Percentiles rank a stretch among this genome's conserved stretches.
Conservation (phyloP, 1,140 invertebrate genomes). For the Pseudomyrmex pallidus region DNA sequence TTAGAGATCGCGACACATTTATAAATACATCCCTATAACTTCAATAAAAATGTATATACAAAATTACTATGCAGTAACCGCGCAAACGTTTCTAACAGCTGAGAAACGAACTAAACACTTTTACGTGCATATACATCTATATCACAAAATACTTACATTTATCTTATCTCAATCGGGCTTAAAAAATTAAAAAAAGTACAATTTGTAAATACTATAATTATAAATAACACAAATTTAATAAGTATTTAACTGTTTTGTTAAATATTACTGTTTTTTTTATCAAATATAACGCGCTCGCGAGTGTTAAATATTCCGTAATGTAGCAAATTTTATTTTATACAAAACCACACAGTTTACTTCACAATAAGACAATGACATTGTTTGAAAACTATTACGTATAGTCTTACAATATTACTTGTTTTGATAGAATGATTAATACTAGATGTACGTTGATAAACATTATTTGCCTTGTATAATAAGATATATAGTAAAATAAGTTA, state of each 20-base stretch:
- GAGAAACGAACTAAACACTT: constrained; percentile 18
- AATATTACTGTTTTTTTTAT: neutral
- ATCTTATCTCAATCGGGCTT: constrained; percentile 9
- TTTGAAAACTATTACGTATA: constrained; percentile 16
- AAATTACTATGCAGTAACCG: neutral
- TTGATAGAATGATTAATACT: constrained; percentile 2
- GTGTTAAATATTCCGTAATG: constrained; percentile 15
- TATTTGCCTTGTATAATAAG: constrained; percentile 13
- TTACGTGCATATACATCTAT: neutral
- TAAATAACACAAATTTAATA: neutral
- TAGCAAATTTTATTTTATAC: constrained; percentile 28
- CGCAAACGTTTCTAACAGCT: constrained; percentile 13
- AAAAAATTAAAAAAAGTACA: constrained; percentile 1
- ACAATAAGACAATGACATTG: neutral
- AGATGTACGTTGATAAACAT: constrained; percentile 28
- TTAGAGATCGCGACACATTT: constrained; percentile 26
- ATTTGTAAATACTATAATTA: constrained; percentile 14
- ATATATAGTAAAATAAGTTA: constrained; percentile 40
- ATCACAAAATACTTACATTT: constrained; percentile 42
- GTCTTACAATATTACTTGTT: constrained; percentile 9
- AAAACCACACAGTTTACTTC: constrained; percentile 21
- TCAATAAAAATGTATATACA: constrained; percentile 23
- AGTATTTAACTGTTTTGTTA: neutral
- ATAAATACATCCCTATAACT: constrained; percentile 36
- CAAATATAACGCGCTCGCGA: neutral